A percentile compares a stretch with the other conserved stretches of the same genome.
Conservation (phyloP, 1,140 invertebrate genomes). For the Cylas formicarius region DNA sequence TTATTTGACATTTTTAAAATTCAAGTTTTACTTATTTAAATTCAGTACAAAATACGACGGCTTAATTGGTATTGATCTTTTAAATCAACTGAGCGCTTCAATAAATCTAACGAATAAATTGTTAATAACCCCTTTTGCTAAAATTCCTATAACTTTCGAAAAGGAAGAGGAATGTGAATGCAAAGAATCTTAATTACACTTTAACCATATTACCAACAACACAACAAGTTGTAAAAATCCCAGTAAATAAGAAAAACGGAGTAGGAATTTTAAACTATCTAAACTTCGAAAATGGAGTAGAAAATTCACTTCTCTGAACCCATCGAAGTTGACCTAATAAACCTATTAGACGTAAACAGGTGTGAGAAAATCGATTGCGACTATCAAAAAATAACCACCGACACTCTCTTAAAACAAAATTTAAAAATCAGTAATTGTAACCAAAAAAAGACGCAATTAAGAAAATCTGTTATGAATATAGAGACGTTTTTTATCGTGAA, state of each 20-base stretch:
- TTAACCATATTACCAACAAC: constrained; percentile 6
- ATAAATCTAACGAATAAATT: no score
- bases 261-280: constrained; percentile 7
- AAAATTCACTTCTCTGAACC: no score
- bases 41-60: no score
- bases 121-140: no score
- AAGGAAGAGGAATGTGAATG: no score
- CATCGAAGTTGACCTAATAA: constrained; percentile 4
- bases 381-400: no score
- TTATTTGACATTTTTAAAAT: constrained; percentile 12
- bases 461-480: constrained; percentile 12
- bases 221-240: constrained; percentile 15
- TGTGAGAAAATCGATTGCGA: no score
- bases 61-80: no score
- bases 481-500: no score
- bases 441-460: constrained; percentile 8
- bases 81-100: no score
- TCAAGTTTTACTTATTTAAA: constrained; percentile 11
- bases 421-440: constrained; percentile 14
- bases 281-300: constrained; percentile 7
- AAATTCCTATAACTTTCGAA: no score
- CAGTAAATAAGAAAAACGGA: constrained; percentile 10
- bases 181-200: no score
- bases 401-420: constrained; percentile 8
- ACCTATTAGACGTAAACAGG: constrained; percentile 5